Evolutionary conservation across 2,797 vertebrate species (phyloP), one percentile per base, ranked within the genome.

Genomic region (Chromis chromis): DNA sequence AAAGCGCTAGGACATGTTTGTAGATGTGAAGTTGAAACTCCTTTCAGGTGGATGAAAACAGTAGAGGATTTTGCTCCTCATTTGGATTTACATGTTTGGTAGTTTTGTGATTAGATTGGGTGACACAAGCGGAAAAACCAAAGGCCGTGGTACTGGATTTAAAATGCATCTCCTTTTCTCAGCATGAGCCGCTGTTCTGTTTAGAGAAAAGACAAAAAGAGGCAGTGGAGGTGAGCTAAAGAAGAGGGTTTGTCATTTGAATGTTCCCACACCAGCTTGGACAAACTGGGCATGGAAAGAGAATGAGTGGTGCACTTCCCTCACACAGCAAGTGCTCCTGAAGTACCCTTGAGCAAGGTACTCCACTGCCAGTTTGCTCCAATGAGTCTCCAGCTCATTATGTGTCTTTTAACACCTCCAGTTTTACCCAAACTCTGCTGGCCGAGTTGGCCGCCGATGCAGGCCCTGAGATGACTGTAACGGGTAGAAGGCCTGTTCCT

Each of bases 361-460:
- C 65, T 84, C 52, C 8, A n/a, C 46, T n/a, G 52, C 42, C 65
- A 60, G n/a, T 58, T 25, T 65, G 69, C 50, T 69, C 57, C 40
- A 58, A 21, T 14, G 16, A 19, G 53, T 49, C 49, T 62, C 28
- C 31, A 55, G 39, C 65, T 76, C 3, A 8, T 68, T 50, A 22
- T 56, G 33, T 60, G 49, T 86, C 39, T 76, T 79, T 74, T 74
- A 76, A 71, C 76, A 86, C 83, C 69, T 78, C 76, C 48, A 64
- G 24, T 71, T 64, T 70, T 44, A 62, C 10, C 58, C 52, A 74
- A 40, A 69, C 50, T 74, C 54, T 4, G 27, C 31, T 44, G 24
- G 64, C 70, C 74, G 67, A 67, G 65, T 81, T 87, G 83, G 78
- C 67, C 19, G 14, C 59, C 7, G 21, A 40, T 61, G 40, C 19